These are phyloP conservation scores for Zootoca vivipara DNA, from an alignment of 2,113 vertebrate genomes.

Conservation along the genomic window DNA sequence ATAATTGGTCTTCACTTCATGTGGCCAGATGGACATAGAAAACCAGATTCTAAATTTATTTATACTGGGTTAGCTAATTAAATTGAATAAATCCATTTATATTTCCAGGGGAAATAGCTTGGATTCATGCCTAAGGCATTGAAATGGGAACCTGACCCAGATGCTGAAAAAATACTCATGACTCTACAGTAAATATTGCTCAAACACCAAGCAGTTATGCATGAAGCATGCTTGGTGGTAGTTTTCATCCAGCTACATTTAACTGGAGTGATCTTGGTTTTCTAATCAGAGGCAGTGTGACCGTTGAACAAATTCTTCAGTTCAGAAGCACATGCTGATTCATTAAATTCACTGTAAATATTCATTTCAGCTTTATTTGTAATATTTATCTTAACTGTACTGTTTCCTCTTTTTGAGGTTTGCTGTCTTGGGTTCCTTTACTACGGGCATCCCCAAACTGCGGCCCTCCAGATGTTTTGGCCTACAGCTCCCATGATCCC, in stretches of 20 bases:
- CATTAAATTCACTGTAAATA: background rate
- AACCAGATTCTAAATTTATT: conserved; percentile 19
- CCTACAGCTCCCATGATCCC: too few relatives aligned
- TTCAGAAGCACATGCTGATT: background rate
- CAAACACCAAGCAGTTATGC: conserved; percentile 2
- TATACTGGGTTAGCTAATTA: conserved; percentile 15
- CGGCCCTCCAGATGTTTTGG: too few relatives aligned
- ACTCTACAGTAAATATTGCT: conserved; percentile 52
- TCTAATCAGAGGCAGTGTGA: background rate
- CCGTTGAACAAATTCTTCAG: background rate
- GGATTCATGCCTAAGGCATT: conserved; percentile 8
- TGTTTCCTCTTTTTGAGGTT: too few relatives aligned
- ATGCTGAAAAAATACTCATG: conserved; percentile 10
- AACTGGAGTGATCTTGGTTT: conserved; percentile 41
- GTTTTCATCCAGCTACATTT: conserved; percentile 46
- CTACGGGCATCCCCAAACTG: too few relatives aligned
- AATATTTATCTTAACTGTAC: too few relatives aligned
- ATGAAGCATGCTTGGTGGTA: background rate
- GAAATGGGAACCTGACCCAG: conserved; percentile 35
- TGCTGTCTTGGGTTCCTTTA: too few relatives aligned
- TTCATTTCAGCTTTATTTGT: background rate
- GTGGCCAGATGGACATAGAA: background rate
- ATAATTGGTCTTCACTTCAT: conserved; percentile 20
- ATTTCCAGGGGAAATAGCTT: background rate
- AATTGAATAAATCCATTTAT: conserved; percentile 9